Base-by-base conservation (phyloP, 2,888 invertebrate genomes). In the Stenchaetothrips biformis region DNA sequence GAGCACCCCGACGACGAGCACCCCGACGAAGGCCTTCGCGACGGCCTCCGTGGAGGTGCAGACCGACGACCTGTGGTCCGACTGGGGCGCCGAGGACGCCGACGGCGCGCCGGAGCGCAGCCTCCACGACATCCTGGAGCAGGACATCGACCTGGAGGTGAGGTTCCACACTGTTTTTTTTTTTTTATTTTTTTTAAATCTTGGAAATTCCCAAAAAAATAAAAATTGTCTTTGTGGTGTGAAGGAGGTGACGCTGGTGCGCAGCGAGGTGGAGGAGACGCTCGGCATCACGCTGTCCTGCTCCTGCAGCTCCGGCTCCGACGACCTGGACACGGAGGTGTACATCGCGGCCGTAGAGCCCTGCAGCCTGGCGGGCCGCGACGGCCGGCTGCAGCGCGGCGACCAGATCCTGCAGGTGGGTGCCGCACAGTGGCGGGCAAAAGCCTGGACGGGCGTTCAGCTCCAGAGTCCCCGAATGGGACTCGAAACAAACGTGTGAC, bases 261-360 rank as follows among this genome's bases (percentile, higher is more conserved):
- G 91, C 84, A 87, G 88, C 49, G 88, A 87, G 78, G 89, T 88
- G 81, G 89, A 89, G 81, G 91, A 91, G 85, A 91, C 91, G 84
- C 87, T 93, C 11, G 93, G 93, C 7, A 87, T 93, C 81, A 92
- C 92, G 47, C 89, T 93, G 79, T 92, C 91, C 86, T 92, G 92
- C 85, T 92, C 91, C 84, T 89, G 90, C 18, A 88, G 89, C 79
- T 88, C 88, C 67, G 88, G 88, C 82, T 88, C 88, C 81, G 90
- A 89, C 80, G 89, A 89, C 82, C 88, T 87, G 77, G 88, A 89
- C 83, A 89, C 91, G 77, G 92, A 92, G 85, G 91, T 93, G 80
- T 92, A 91, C 85, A 91, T 93, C 83, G 90, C 92, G 84, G 91
- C 92, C 87, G 90, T 91, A 84, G 88, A 89, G 81, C 88, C 89